Evolutionary conservation across 2,888 invertebrate species (phyloP).

Genomic region (Neria commutata): DNA sequence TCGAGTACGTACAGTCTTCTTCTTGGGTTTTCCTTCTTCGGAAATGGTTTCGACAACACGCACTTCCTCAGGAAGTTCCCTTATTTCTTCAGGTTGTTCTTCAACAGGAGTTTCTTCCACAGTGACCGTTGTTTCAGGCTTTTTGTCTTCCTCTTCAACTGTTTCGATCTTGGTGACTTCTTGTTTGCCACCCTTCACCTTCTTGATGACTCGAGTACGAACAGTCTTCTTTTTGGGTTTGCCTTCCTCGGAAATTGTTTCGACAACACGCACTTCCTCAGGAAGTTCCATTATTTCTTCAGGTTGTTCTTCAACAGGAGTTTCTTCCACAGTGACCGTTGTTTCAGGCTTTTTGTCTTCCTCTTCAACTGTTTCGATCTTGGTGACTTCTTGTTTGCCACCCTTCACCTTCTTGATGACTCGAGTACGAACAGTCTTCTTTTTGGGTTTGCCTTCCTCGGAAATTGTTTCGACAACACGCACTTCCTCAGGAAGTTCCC

Average conservation of each 20-base stretch:
- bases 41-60: conserved; percentile 20
- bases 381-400: conserved; percentile 1
- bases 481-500: background rate
- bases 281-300: background rate
- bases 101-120: conserved; percentile 1
- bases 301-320: background rate
- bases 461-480: background rate
- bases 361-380: conserved; percentile 2
- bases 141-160: conserved; percentile 1
- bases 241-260: background rate
- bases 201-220: background rate
- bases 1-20: conserved; percentile 25
- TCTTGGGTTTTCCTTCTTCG: conserved; percentile 26
- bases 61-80: conserved; percentile 27
- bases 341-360: background rate
- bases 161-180: conserved; percentile 2
- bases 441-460: background rate
- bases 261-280: background rate
- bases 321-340: background rate
- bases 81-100: conserved; percentile 7
- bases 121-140: background rate
- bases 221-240: background rate
- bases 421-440: background rate
- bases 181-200: background rate
- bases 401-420: background rate